A percentile compares a stretch with the other conserved stretches of the same genome.
These are phyloP conservation scores for Lepidurus packardi DNA, from an alignment of 1,140 invertebrate genomes.

Conservation along the genomic window DNA sequence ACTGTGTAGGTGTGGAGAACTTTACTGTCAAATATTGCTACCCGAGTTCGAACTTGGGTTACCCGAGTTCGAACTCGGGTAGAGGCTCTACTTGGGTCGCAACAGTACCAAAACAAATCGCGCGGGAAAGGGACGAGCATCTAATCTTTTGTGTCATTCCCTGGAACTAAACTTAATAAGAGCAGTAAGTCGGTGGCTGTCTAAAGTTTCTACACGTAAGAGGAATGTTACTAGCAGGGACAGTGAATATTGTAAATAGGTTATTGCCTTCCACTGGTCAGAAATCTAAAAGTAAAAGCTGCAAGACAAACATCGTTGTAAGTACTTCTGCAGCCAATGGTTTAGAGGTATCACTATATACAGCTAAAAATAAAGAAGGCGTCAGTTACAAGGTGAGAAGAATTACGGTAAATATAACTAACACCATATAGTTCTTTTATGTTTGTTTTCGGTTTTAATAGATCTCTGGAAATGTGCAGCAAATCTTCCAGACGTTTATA, in stretches of 20 bases:
- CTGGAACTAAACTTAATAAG: neutral
- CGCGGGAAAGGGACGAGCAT: too few species aligned
- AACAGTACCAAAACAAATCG: too few species aligned
- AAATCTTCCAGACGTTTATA: constrained; percentile 61
- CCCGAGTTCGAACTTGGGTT: too few species aligned
- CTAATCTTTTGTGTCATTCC: neutral
- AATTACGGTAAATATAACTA: neutral
- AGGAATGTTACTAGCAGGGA: neutral
- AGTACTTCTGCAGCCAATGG: neutral
- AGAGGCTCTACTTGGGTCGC: too few species aligned
- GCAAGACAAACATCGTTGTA: neutral
- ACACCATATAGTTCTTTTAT: constrained; percentile 12
- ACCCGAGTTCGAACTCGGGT: too few species aligned
- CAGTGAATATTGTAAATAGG: neutral
- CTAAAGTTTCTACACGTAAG: neutral
- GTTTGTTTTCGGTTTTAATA: constrained; percentile 39
- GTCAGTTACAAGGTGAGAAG: constrained; percentile 54
- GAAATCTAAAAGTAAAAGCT: neutral
- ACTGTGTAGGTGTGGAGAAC: too few species aligned
- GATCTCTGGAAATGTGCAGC: constrained; percentile 56
- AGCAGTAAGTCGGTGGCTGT: neutral
- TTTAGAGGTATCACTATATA: constrained; percentile 55
- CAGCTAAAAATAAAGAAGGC: constrained; percentile 56
- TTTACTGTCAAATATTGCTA: too few species aligned
- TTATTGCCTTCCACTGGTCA: neutral